Evolutionary conservation across 2,797 vertebrate species (phyloP).

Genomic region (Clarias fuscus): DNA sequence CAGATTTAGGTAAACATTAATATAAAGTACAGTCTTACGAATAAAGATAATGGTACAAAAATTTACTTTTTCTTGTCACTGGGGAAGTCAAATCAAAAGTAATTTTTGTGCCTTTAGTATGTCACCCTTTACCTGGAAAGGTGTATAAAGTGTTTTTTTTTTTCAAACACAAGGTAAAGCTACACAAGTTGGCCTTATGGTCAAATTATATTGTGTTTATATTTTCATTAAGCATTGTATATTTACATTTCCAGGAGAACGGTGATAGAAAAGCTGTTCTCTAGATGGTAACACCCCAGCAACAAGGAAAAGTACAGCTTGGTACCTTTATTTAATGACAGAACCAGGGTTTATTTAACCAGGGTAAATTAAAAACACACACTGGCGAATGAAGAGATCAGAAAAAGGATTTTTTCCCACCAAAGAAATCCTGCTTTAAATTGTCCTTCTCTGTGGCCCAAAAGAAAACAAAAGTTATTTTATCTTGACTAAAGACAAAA

Average conservation of each 20-base stretch:
- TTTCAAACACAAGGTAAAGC: neutral
- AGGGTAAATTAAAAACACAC: slow-evolving; percentile 1
- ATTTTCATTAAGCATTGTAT: neutral
- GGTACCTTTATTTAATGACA: neutral
- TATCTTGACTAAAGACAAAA: slow-evolving; percentile 25
- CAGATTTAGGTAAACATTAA: neutral
- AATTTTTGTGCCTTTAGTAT: neutral
- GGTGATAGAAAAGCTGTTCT: neutral
- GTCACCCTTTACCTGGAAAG: neutral
- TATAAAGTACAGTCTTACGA: slow-evolving; percentile 3
- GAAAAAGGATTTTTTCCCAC: neutral
- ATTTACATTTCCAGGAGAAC: neutral
- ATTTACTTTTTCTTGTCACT: neutral
- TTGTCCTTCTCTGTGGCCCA: neutral
- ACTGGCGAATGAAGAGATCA: neutral
- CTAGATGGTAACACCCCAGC: neutral
- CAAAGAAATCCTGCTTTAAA: too few species aligned
- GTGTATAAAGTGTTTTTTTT: neutral
- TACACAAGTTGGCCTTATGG: too few species aligned
- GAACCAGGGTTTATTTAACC: neutral
- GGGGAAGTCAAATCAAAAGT: neutral
- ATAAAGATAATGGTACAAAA: neutral
- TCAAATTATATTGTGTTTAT: neutral
- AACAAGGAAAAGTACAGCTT: neutral
- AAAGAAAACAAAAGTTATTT: slow-evolving; percentile 19